Evolutionary conservation across 53 echinoderm and acorn worm species (phyloP).

Genomic region (Glandiceps talaboti): DNA sequence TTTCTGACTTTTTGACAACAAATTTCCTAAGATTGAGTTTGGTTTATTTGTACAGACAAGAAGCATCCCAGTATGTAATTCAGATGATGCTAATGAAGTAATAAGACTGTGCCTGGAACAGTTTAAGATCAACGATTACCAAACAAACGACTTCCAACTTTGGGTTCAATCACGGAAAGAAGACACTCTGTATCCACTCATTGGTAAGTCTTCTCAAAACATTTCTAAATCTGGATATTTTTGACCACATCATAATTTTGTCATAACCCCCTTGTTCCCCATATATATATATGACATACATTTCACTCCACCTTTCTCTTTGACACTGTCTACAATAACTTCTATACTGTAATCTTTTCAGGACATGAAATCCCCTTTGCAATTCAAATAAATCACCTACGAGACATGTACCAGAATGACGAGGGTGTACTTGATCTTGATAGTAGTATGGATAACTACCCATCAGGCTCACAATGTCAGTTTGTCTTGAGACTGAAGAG

Average conservation of each 20-base stretch:
- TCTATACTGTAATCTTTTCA: too few species aligned
- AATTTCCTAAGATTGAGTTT: too few species aligned
- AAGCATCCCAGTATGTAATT: conserved; percentile 45
- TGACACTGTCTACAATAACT: too few species aligned
- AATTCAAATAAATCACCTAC: conserved; percentile 88
- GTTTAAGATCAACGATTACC: conserved; percentile 45
- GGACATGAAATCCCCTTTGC: conserved; percentile 92
- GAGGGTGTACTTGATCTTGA: conserved; percentile 38
- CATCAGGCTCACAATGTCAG: conserved; percentile 66
- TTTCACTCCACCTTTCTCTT: too few species aligned
- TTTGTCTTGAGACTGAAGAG: conserved; percentile 64
- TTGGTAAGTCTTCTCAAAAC: conserved; percentile 78
- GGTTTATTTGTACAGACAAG: conserved; percentile 39
- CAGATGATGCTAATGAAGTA: conserved; percentile 50
- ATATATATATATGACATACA: too few species aligned
- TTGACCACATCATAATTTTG: too few species aligned
- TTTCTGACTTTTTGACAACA: too few species aligned
- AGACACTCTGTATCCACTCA: conserved; percentile 69
- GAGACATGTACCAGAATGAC: conserved; percentile 54
- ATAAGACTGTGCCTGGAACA: conserved; percentile 49
- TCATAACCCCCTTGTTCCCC: too few species aligned
- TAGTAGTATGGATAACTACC: conserved; percentile 61
- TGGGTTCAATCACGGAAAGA: conserved; percentile 95
- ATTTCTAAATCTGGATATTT: too few species aligned
- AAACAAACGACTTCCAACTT: conserved; percentile 60